These are phyloP conservation scores for Dryobotodes eremita DNA, from an alignment of 2,888 invertebrate species.

Conservation along the genomic window DNA sequence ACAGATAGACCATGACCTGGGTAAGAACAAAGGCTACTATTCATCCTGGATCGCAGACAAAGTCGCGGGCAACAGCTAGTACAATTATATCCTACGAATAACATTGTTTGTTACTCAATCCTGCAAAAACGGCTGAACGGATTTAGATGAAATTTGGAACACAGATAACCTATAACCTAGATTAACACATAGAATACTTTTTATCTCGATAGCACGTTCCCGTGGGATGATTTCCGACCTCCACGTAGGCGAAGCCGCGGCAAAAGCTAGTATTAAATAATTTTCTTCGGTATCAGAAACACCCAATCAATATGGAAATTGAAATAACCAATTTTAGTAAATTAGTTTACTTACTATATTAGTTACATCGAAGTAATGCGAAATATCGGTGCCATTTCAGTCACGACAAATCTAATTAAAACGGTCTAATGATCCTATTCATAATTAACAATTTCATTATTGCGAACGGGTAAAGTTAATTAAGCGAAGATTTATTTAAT, in stretches of 20 bases:
- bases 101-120: neutral
- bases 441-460: constrained; percentile 59
- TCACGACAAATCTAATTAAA: constrained; percentile 43
- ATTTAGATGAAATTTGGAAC: too few relatives aligned
- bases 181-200: neutral
- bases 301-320: constrained; percentile 24
- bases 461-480: constrained; percentile 35
- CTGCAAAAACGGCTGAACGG: neutral
- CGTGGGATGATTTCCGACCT: neutral
- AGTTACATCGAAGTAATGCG: constrained; percentile 17
- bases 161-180: too few relatives aligned
- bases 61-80: too few relatives aligned
- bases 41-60: too few relatives aligned
- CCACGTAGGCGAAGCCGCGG: neutral
- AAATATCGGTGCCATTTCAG: constrained; percentile 38
- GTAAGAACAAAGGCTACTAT: too few relatives aligned
- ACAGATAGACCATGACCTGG: too few relatives aligned
- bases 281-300: neutral
- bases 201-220: neutral
- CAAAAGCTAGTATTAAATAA: neutral
- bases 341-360: neutral
- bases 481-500: constrained; percentile 41
- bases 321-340: constrained; percentile 32
- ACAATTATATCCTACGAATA: too few relatives aligned
- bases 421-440: constrained; percentile 49